These are phyloP conservation scores for Loris lydekkerianus DNA, from an alignment of 2,797 vertebrate genomes.

Conservation along the genomic window DNA sequence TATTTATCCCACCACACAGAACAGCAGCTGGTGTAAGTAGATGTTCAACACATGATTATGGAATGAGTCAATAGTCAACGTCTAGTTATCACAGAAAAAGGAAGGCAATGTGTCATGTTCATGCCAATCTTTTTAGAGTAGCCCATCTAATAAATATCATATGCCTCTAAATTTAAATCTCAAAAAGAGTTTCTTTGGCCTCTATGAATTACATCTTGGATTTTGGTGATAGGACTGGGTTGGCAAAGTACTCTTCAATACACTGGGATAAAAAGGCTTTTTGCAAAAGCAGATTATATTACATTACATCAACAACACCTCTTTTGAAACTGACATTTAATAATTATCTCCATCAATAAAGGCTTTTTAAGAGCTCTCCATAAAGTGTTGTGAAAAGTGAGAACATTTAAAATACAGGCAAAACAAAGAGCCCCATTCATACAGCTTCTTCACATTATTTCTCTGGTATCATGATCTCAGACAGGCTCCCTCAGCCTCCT, in stretches of 20 bases:
- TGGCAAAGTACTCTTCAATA: constrained; percentile 53
- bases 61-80: background rate
- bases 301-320: constrained; percentile 71
- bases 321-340: constrained; percentile 82
- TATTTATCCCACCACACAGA: background rate
- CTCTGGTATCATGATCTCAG: constrained; percentile 73
- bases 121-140: background rate
- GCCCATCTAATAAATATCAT: constrained; percentile 37
- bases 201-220: constrained; percentile 58
- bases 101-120: background rate
- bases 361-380: constrained; percentile 79
- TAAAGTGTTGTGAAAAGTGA: constrained; percentile 84
- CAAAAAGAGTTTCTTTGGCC: constrained; percentile 24
- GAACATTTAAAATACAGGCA: constrained; percentile 79
- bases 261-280: constrained; percentile 58
- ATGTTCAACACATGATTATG: background rate
- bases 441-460: constrained; percentile 66
- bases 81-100: constrained; percentile 28
- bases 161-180: constrained; percentile 1
- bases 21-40: background rate
- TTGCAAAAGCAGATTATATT: constrained; percentile 74
- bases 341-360: constrained; percentile 84
- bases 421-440: constrained; percentile 82
- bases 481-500: background rate
- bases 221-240: constrained; percentile 67